phyloP scores from a whole-genome alignment of 1,140 invertebrate species.

The Asobara japonica region DNA sequence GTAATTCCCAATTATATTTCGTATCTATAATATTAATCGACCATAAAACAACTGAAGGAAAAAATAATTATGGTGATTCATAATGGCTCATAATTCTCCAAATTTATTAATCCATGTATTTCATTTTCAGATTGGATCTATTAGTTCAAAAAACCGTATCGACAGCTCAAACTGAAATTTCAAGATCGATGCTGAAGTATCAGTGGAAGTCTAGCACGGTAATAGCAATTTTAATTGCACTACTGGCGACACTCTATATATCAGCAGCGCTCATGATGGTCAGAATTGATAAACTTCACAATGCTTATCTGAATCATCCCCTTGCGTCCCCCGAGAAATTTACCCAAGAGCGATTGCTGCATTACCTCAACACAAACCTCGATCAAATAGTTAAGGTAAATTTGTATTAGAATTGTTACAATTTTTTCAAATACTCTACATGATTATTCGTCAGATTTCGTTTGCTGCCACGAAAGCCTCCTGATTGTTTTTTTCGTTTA shows the following conservation, averaged over 20 bases:
- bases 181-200: constrained; percentile 38
- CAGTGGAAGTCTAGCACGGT: constrained; percentile 49
- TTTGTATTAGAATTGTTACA: background rate
- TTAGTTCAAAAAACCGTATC: constrained; percentile 28
- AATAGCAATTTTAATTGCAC: constrained; percentile 48
- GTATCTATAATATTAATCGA: too few species aligned
- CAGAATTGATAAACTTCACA: constrained; percentile 59
- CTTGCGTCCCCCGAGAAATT: constrained; percentile 58
- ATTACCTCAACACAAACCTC: constrained; percentile 61
- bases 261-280: constrained; percentile 64
- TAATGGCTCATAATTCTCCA: background rate
- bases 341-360: constrained; percentile 58
- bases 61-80: too few species aligned
- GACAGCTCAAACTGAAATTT: constrained; percentile 7
- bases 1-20: too few species aligned
- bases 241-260: constrained; percentile 55
- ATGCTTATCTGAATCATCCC: constrained; percentile 61
- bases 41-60: too few species aligned
- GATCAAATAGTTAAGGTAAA: constrained; percentile 62
- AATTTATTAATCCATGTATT: background rate
- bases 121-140: constrained; percentile 39
- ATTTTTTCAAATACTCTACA: too few species aligned
- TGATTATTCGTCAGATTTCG: too few species aligned
- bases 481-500: background rate
- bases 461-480: background rate